Evolutionary conservation across 2,113 vertebrate species (phyloP).

Genomic region (Rhombomys opimus): DNA sequence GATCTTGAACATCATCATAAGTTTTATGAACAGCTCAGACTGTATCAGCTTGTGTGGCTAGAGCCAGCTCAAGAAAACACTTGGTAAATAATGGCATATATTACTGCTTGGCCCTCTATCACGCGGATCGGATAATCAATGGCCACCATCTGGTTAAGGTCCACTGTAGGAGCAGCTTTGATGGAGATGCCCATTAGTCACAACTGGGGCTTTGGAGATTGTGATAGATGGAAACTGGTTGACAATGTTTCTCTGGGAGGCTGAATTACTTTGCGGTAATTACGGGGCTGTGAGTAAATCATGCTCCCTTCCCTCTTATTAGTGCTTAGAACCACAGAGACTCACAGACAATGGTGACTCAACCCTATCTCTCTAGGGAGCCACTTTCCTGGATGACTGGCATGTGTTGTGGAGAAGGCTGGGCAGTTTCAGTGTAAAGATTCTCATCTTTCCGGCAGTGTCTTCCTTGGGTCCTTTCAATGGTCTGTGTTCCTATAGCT

Average conservation of each 20-base stretch:
- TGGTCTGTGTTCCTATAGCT: not conserved
- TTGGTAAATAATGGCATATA: not conserved
- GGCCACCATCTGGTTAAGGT: constrained; percentile 38
- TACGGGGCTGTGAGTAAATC: constrained; percentile 39
- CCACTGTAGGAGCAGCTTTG: not conserved
- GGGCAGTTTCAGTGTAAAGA: not conserved
- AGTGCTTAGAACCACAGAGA: constrained; percentile 34
- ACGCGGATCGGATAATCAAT: not conserved
- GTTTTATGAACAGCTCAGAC: not conserved
- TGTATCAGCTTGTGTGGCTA: not conserved
- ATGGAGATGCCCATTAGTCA: constrained; percentile 18
- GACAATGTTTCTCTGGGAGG: constrained; percentile 60
- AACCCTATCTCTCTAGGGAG: constrained; percentile 24
- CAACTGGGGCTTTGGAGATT: not conserved
- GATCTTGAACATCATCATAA: not conserved
- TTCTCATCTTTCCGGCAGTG: not conserved
- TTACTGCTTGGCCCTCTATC: constrained; percentile 10
- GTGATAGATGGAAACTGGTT: constrained; percentile 12
- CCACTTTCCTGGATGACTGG: not conserved
- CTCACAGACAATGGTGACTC: not conserved
- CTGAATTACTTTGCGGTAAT: constrained; percentile 52
- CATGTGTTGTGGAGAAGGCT: not conserved
- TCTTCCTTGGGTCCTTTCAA: not conserved
- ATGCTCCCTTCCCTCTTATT: not conserved
- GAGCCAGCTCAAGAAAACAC: not conserved